These are phyloP conservation scores for Gibbula magus DNA, from an alignment of 2,888 invertebrate species.

Conservation along the genomic window DNA sequence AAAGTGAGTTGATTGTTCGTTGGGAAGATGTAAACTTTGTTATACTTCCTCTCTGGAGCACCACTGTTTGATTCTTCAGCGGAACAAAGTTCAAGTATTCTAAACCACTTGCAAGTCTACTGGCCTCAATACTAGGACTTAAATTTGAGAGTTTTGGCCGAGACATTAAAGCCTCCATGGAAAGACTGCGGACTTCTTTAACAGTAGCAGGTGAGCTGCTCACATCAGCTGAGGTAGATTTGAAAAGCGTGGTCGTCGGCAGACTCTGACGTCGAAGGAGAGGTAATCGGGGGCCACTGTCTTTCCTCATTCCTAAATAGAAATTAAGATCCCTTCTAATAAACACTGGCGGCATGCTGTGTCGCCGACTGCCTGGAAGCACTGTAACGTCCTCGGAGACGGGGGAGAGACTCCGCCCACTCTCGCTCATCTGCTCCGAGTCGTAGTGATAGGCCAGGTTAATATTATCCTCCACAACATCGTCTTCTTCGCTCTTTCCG, in stretches of 20 bases:
- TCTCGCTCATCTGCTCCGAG: constrained; percentile 34
- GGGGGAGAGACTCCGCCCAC: constrained; percentile 49
- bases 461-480: constrained; percentile 47
- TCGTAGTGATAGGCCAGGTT: constrained; percentile 43
- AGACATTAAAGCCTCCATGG: constrained; percentile 52
- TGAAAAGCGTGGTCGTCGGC: constrained; percentile 47
- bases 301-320: constrained; percentile 75
- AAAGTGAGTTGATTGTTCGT: constrained; percentile 23
- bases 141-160: constrained; percentile 59
- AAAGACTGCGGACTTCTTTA: constrained; percentile 41
- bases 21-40: constrained; percentile 33
- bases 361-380: constrained; percentile 49
- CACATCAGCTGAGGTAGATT: constrained; percentile 44
- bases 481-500: constrained; percentile 16
- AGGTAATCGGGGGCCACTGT: constrained; percentile 78
- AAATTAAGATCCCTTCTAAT: constrained; percentile 51
- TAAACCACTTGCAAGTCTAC: constrained; percentile 43
- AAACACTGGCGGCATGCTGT: constrained; percentile 54
- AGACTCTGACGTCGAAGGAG: constrained; percentile 50
- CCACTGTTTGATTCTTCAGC: constrained; percentile 37
- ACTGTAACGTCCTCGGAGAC: constrained; percentile 46
- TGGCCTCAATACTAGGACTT: constrained; percentile 51
- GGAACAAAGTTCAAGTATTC: constrained; percentile 38
- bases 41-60: constrained; percentile 39
- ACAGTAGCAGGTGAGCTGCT: constrained; percentile 37